These are phyloP conservation scores for Whitmania pigra DNA, from an alignment of 1,140 invertebrate species.

Conservation along the genomic window DNA sequence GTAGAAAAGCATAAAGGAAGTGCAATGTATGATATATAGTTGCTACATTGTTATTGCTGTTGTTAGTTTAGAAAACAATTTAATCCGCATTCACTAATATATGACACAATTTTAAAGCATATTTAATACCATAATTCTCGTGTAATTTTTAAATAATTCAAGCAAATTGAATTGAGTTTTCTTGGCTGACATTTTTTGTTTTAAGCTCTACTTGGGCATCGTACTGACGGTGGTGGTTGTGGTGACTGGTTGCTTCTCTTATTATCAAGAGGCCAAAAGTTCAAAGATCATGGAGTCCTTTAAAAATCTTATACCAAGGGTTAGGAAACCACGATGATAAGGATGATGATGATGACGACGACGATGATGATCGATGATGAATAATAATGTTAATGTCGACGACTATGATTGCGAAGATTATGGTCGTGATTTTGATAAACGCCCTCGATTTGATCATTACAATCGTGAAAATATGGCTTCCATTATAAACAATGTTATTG, in stretches of 20 bases:
- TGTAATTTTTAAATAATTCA: too few species aligned
- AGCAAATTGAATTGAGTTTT: too few species aligned
- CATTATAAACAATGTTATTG: background rate
- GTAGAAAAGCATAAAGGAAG: too few species aligned
- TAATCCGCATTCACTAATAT: too few species aligned
- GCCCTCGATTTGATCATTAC: background rate
- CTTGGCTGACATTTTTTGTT: constrained; percentile 33
- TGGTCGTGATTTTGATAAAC: background rate
- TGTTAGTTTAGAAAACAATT: too few species aligned
- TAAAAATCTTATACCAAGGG: constrained; percentile 68
- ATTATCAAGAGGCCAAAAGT: constrained; percentile 43
- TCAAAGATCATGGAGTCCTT: constrained; percentile 70
- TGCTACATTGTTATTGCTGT: too few species aligned
- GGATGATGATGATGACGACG: background rate
- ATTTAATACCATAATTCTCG: too few species aligned
- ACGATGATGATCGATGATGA: background rate
- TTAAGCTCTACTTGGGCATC: constrained; percentile 46
- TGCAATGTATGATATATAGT: too few species aligned
- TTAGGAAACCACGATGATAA: constrained; percentile 10
- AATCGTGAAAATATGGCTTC: background rate
- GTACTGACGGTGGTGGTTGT: constrained; percentile 41
- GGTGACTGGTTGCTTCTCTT: constrained; percentile 42
- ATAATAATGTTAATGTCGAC: too few species aligned
- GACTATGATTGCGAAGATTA: background rate
- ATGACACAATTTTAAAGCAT: too few species aligned